Evolutionary conservation across 2,888 invertebrate species (phyloP).

Genomic region (Tetramorium bicarinatum): DNA sequence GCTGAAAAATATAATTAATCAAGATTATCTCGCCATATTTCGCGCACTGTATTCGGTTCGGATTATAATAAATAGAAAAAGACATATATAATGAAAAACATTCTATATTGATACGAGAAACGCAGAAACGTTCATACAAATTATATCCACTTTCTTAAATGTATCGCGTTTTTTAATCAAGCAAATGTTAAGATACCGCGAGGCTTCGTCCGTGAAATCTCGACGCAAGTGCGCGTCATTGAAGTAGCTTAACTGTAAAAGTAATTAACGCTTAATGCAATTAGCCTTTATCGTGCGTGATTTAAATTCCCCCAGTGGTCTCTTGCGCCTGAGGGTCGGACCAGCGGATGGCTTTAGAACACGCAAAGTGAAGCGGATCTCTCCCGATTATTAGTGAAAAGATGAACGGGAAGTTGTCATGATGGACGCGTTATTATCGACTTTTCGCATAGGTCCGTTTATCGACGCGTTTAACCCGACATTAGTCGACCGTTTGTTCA

Average conservation of each 20-base stretch:
- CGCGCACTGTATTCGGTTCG: background rate
- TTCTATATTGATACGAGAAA: background rate
- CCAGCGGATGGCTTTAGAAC: background rate
- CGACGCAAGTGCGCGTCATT: background rate
- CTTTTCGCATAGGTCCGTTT: background rate
- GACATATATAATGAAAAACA: background rate
- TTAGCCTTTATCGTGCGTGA: slow-evolving; percentile 29
- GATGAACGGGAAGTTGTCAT: background rate
- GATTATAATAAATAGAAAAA: background rate
- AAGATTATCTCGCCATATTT: background rate
- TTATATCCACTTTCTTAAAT: background rate
- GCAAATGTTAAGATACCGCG: background rate
- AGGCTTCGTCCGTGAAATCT: background rate
- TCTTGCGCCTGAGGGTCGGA: background rate
- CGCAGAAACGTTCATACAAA: background rate
- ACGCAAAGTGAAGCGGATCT: slow-evolving; percentile 11
- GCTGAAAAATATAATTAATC: background rate
- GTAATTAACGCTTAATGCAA: slow-evolving; percentile 34
- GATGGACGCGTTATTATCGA: background rate
- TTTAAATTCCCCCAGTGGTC: slow-evolving; percentile 22
- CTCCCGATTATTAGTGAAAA: background rate
- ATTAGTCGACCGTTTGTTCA: background rate
- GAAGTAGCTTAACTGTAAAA: slow-evolving; percentile 10
- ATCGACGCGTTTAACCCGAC: background rate
- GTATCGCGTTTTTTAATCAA: background rate